Evolutionary conservation across 2,888 invertebrate genomes (phyloP).

Genomic region (Athalia circularis): DNA sequence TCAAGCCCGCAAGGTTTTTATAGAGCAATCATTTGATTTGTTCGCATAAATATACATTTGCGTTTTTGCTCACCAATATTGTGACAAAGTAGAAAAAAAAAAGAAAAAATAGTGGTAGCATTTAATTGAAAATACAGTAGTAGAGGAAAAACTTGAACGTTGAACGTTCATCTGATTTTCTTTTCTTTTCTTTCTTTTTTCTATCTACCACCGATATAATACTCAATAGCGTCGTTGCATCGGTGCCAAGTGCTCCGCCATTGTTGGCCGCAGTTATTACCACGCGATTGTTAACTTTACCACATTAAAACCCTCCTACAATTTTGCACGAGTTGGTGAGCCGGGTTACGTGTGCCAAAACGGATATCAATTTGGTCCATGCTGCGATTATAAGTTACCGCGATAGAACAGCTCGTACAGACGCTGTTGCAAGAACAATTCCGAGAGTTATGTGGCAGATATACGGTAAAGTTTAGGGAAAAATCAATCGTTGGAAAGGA

Average conservation of each 20-base stretch:
- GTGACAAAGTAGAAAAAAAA: too few species aligned
- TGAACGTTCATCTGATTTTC: background rate
- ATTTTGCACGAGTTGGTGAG: conserved; percentile 18
- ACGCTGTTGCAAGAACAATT: too few species aligned
- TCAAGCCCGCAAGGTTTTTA: background rate
- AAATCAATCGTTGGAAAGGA: too few species aligned
- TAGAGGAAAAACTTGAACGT: too few species aligned
- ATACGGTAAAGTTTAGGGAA: too few species aligned
- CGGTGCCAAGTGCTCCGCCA: conserved; percentile 17
- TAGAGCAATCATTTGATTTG: too few species aligned
- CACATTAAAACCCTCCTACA: conserved; percentile 2
- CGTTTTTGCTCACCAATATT: too few species aligned
- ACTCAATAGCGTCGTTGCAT: background rate
- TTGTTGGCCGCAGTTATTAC: conserved; percentile 19
- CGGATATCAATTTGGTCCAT: conserved; percentile 26
- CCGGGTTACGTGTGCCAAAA: conserved; percentile 19
- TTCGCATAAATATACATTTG: too few species aligned
- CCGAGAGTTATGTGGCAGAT: too few species aligned
- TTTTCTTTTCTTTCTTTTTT: too few species aligned
- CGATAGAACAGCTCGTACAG: background rate
- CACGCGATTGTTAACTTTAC: conserved; percentile 21
- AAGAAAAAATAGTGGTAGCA: too few species aligned
- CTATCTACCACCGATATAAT: background rate
- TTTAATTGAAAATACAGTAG: too few species aligned
- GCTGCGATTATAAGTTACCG: conserved; percentile 3